These are phyloP conservation scores for Oriolus oriolus DNA, from an alignment of 2,113 vertebrate genomes.

Conservation along the genomic window DNA sequence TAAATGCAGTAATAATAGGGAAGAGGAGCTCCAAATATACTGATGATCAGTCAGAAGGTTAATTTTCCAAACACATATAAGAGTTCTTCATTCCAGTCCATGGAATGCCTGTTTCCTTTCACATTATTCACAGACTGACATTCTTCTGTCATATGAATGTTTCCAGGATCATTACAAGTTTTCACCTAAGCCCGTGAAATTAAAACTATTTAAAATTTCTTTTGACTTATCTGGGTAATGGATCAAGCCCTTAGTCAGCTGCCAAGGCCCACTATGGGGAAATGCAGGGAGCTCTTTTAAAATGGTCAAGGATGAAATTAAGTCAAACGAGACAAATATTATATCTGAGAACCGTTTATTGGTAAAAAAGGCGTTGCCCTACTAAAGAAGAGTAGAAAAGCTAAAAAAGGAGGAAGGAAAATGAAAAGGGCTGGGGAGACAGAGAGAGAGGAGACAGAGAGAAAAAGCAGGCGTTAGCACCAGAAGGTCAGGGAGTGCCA, in stretches of 20 bases:
- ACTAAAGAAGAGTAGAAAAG: neutral
- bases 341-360: neutral
- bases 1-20: neutral
- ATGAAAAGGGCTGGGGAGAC: neutral
- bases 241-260: neutral
- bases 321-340: accelerated
- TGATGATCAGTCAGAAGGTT: neutral
- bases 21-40: neutral
- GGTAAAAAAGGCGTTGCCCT: accelerated
- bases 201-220: neutral
- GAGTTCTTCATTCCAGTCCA: neutral
- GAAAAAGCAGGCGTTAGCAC: accelerated
- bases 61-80: neutral
- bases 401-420: neutral
- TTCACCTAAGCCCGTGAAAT: neutral
- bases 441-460: no score
- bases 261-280: neutral
- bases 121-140: neutral
- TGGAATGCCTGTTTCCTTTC: neutral
- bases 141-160: neutral
- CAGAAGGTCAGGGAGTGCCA: neutral
- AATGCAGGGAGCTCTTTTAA: neutral
- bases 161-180: neutral
- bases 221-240: neutral
- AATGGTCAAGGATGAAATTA: neutral